These are phyloP conservation scores for Ischnus inquisitorius DNA, from an alignment of 2,888 invertebrate species.

Conservation along the genomic window DNA sequence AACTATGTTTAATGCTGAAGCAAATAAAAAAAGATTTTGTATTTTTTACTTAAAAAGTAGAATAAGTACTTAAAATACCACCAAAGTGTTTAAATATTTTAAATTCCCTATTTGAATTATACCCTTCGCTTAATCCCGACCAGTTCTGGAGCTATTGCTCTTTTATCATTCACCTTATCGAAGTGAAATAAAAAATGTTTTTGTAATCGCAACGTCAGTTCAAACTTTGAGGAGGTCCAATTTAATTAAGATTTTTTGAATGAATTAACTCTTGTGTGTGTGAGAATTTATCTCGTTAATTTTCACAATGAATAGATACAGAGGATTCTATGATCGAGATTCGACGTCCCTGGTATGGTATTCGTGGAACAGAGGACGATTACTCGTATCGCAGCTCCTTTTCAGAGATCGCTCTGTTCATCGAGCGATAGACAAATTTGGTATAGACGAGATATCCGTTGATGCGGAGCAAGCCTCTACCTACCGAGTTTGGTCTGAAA, in stretches of 20 bases:
- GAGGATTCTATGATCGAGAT: not conserved
- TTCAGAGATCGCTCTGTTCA: not conserved
- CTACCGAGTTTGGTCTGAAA: conserved; percentile 37
- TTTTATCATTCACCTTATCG: not conserved
- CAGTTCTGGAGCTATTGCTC: no score
- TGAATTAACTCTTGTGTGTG: not conserved
- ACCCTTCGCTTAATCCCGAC: no score
- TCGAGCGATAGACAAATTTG: conserved; percentile 21
- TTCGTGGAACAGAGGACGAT: not conserved
- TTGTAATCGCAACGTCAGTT: not conserved
- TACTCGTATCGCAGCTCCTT: conserved; percentile 3
- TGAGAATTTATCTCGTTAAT: not conserved
- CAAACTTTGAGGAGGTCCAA: no score
- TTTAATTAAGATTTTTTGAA: no score
- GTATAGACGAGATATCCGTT: conserved; percentile 24
- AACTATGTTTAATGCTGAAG: no score
- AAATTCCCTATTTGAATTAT: no score
- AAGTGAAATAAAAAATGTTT: not conserved
- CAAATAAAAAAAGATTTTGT: no score
- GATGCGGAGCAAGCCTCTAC: not conserved
- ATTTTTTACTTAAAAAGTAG: no score
- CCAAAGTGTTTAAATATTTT: no score
- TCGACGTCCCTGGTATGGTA: not conserved
- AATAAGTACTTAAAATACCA: no score
- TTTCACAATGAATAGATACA: not conserved